A percentile compares a stretch with the other conserved stretches of the same genome.
These are phyloP conservation scores for Tiaroga cobitis DNA, from an alignment of 2,797 vertebrate genomes.

Conservation along the genomic window DNA sequence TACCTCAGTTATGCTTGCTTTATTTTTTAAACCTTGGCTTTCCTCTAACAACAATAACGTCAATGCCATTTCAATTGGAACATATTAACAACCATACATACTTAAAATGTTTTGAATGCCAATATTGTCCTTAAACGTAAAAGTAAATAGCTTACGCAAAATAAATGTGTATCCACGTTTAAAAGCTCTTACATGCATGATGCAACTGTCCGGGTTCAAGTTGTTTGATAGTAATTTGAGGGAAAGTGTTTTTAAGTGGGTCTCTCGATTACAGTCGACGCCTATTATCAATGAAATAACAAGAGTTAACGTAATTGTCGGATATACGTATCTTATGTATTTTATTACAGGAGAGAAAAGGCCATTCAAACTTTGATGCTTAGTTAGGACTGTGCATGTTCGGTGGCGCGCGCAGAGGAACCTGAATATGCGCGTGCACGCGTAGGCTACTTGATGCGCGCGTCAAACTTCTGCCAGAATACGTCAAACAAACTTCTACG, in stretches of 20 bases:
- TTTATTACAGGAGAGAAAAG: not conserved
- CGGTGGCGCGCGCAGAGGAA: not conserved
- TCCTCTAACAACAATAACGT: not conserved
- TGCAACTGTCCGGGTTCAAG: not conserved
- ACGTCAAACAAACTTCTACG: not conserved
- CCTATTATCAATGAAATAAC: not conserved
- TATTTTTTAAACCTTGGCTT: slow-evolving; percentile 9
- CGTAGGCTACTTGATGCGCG: not conserved
- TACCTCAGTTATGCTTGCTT: not conserved
- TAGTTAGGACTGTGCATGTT: not conserved
- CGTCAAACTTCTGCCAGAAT: slow-evolving; percentile 12
- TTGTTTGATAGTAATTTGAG: not conserved
- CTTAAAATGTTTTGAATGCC: not conserved
- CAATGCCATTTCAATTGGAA: not conserved
- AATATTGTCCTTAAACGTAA: not conserved
- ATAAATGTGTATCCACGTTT: not conserved
- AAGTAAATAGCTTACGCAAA: not conserved
- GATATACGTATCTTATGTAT: not conserved
- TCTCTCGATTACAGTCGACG: not conserved
- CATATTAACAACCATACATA: not conserved
- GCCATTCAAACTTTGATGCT: not conserved
- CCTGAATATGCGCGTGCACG: slow-evolving; percentile 15
- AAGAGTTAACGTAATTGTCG: not conserved
- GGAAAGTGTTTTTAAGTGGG: not conserved
- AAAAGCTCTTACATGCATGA: not conserved